Conservation (phyloP, 2,888 invertebrate genomes). For the Chrysotoxum bicinctum region DNA sequence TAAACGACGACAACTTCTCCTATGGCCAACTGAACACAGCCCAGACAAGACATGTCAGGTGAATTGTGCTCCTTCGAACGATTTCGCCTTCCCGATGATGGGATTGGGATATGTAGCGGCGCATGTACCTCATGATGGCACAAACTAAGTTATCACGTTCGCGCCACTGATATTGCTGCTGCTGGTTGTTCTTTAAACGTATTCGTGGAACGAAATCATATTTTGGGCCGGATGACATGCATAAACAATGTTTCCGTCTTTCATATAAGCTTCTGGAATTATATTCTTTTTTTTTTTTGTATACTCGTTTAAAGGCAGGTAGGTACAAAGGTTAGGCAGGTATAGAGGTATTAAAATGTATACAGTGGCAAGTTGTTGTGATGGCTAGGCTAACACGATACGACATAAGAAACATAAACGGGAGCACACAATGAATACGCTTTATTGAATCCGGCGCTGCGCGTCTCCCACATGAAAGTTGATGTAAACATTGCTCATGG, state of each 20-base stretch:
- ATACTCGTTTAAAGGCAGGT: not conserved
- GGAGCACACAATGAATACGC: constrained; percentile 22
- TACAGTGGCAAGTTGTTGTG: constrained; percentile 50
- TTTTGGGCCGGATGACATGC: constrained; percentile 64
- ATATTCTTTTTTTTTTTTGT: not conserved
- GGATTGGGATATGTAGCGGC: not conserved
- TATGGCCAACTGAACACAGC: constrained; percentile 24
- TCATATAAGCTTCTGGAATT: constrained; percentile 20
- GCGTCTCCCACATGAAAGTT: constrained; percentile 45
- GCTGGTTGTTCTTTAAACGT: not conserved
- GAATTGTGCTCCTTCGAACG: constrained; percentile 18
- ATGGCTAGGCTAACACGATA: constrained; percentile 57
- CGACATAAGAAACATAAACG: constrained; percentile 53
- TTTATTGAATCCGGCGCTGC: not conserved
- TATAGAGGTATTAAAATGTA: not conserved
- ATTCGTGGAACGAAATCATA: constrained; percentile 60
- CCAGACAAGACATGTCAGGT: constrained; percentile 36
- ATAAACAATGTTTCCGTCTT: constrained; percentile 60
- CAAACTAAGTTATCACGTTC: constrained; percentile 53
- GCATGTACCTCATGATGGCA: not conserved
- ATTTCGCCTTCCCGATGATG: not conserved
- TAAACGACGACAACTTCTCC: constrained; percentile 20
- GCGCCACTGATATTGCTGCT: constrained; percentile 24
- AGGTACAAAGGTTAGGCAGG: not conserved
- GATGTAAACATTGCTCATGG: constrained; percentile 44